Conservation (phyloP, 2,113 vertebrate genomes). For the Cephalophus harveyi region DNA sequence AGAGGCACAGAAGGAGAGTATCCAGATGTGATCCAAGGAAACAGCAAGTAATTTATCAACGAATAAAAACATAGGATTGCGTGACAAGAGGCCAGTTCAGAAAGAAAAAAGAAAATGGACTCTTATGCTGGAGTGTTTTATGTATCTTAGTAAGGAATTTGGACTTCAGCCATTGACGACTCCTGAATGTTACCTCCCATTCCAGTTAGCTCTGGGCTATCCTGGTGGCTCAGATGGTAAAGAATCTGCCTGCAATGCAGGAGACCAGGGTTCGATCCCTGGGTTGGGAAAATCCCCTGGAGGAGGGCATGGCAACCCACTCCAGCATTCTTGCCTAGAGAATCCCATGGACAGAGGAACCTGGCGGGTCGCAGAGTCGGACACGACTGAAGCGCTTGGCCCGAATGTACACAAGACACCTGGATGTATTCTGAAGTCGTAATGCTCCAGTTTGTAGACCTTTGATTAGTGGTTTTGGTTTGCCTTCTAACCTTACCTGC, state of each 20-base stretch:
- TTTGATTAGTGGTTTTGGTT: background rate
- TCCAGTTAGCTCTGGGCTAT: background rate
- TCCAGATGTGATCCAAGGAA: background rate
- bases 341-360: background rate
- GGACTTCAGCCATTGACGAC: background rate
- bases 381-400: background rate
- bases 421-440: background rate
- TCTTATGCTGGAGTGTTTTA: background rate
- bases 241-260: background rate
- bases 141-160: background rate
- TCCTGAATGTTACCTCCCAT: background rate
- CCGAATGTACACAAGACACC: background rate
- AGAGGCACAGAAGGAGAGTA: background rate
- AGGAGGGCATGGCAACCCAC: background rate
- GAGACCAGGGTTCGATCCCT: background rate
- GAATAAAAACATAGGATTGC: background rate
- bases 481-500: background rate
- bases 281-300: background rate
- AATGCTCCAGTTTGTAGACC: background rate
- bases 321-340: background rate
- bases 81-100: background rate
- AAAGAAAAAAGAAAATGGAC: background rate
- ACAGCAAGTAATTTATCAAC: background rate
- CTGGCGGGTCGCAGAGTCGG: background rate
- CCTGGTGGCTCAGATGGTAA: background rate